Evolutionary conservation across 2,113 vertebrate genomes (phyloP).

Genomic region (Tiliqua scincoides): DNA sequence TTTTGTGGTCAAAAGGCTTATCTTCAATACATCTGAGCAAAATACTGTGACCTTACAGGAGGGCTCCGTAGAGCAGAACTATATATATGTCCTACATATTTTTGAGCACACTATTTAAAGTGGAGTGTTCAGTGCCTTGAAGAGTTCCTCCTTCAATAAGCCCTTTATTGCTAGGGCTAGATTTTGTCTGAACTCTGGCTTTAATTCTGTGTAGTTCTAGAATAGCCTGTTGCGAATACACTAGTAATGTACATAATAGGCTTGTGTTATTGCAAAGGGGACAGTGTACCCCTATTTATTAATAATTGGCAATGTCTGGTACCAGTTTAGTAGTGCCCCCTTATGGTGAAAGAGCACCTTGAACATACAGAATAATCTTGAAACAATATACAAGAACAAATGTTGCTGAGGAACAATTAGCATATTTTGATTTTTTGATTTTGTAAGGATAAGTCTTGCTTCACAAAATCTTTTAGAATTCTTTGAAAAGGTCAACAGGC

Average conservation of each 20-base stretch:
- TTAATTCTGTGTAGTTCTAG: background rate
- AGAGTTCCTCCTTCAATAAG: background rate
- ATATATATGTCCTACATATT: background rate
- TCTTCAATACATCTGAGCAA: background rate
- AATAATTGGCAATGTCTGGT: background rate
- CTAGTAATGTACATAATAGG: background rate
- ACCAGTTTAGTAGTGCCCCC: no score
- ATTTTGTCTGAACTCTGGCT: background rate
- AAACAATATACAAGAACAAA: no score
- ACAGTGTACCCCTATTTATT: no score
- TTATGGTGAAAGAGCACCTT: no score
- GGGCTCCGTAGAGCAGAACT: background rate
- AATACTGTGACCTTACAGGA: background rate
- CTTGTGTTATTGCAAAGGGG: background rate
- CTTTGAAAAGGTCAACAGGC: no score
- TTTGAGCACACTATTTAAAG: background rate
- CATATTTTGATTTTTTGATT: no score
- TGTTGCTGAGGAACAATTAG: no score
- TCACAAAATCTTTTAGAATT: no score
- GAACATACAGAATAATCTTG: no score
- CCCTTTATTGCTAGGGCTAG: background rate
- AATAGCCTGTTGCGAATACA: background rate
- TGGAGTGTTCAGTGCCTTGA: background rate
- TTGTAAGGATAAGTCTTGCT: no score
- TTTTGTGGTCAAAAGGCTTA: slow-evolving; percentile 8